Evolutionary conservation across 1,140 invertebrate genomes (phyloP).

Genomic region (Arctopsyche grandis): DNA sequence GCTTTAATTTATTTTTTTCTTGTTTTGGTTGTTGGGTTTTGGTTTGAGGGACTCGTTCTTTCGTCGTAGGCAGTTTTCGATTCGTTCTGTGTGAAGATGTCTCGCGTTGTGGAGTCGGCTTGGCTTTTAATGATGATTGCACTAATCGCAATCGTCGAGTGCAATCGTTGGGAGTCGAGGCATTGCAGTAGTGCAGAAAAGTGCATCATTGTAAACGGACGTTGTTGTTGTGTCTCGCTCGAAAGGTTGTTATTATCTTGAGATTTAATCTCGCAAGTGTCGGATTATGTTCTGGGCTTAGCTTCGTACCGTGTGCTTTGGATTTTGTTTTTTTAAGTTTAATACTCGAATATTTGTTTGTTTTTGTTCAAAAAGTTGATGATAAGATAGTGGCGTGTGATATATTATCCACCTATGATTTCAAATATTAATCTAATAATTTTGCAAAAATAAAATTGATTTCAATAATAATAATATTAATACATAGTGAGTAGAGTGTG

Average conservation of each 20-base stretch:
- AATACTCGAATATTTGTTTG: background rate
- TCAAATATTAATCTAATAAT: too few species aligned
- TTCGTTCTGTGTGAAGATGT: background rate
- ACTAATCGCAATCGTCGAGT: background rate
- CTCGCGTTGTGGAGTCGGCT: background rate
- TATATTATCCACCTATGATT: too few species aligned
- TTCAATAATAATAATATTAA: too few species aligned
- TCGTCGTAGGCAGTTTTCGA: too few species aligned
- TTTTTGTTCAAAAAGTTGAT: background rate
- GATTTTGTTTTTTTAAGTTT: background rate
- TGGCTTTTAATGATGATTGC: background rate
- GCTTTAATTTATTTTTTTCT: too few species aligned
- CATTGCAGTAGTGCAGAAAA: slow-evolving; percentile 14
- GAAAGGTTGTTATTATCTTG: background rate
- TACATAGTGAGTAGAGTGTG: too few species aligned
- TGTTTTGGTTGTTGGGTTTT: too few species aligned
- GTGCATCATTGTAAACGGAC: slow-evolving; percentile 21
- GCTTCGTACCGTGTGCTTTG: background rate
- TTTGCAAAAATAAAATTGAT: too few species aligned
- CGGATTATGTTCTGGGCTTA: background rate
- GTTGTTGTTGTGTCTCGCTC: background rate
- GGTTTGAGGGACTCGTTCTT: too few species aligned
- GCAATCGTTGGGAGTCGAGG: slow-evolving; percentile 3
- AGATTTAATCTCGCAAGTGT: background rate
- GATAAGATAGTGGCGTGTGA: background rate